phyloP scores from a whole-genome alignment of 2,888 invertebrate genomes.

The Cataglyphis albicans region DNA sequence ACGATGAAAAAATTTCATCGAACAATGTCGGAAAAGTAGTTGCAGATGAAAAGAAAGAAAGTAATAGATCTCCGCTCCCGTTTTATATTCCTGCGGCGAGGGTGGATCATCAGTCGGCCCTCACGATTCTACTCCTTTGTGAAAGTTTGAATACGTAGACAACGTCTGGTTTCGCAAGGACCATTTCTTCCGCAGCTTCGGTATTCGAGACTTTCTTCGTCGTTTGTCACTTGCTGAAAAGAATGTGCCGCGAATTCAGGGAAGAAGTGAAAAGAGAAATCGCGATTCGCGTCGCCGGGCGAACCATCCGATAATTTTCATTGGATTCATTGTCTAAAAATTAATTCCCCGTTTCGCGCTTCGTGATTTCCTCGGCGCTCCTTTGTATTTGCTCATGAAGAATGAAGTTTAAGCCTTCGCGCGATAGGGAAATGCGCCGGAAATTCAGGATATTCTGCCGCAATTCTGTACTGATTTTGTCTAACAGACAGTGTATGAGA shows the following conservation, averaged over 20 bases:
- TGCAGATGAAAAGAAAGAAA: conserved; percentile 32
- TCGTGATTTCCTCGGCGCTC: conserved; percentile 43
- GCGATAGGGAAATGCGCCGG: conserved; percentile 50
- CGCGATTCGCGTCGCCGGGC: conserved; percentile 12
- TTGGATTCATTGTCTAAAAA: conserved; percentile 71
- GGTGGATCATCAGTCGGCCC: conserved; percentile 52
- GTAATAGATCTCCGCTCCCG: conserved; percentile 30
- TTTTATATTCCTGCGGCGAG: conserved; percentile 53
- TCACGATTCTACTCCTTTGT: conserved; percentile 54
- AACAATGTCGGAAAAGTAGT: conserved; percentile 26
- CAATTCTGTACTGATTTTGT: conserved; percentile 8
- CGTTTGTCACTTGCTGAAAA: conserved; percentile 4
- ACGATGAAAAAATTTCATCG: conserved; percentile 16
- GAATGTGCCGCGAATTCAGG: conserved; percentile 32
- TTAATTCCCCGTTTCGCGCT: conserved; percentile 73
- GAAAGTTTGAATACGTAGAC: conserved; percentile 61
- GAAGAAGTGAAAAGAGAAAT: conserved; percentile 53
- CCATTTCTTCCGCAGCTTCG: conserved; percentile 35
- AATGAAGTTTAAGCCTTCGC: conserved; percentile 53
- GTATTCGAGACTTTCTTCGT: conserved; percentile 11
- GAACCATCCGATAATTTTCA: conserved; percentile 68
- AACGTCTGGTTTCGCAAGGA: conserved; percentile 32
- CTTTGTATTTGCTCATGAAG: conserved; percentile 67
- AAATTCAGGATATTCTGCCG: conserved; percentile 56
- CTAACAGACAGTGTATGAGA: neutral